Base-by-base conservation (phyloP, 2,113 vertebrate species). In the Bos indicus region DNA sequence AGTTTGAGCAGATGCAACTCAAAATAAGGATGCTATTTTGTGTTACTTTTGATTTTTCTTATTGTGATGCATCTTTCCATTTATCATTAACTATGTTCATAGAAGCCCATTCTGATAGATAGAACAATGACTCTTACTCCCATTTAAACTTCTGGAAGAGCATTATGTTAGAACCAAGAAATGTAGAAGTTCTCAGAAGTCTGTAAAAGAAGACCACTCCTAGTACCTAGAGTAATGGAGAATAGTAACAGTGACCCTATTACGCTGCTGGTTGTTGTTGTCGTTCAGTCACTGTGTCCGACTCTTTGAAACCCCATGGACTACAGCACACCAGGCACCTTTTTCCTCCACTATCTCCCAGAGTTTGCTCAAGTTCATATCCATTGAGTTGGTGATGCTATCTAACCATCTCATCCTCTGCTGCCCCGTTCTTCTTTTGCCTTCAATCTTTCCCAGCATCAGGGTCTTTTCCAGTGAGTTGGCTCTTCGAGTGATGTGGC, bases 11-110 rank as follows among this genome's bases (percentile, higher is more conserved):
- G 10, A 36, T 59, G 1, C 56, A 54, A 86, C 30, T 95, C 48
- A 93, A 60, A 84, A 23, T 90, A 92, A 67, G 30, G 1, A 81
- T 81, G 36, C 10, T 85, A 9, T 88, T 87, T 97, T 90, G 21
- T 54, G 57, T 92, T 98, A 52, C 28, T 90, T 96, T n/a, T 94
- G 28, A 71, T 97, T 96, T 82, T 33, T 93, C 86, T 85, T 87
- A 67, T 83, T 95, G 62, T 77, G 77, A 88, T 51, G 0, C n/a
- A 85, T 92, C 15, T 97, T 95, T 92, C 40, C 74, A 46, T 92
- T 90, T 97, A 77, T 92, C 54, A 88, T 93, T 96, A 96, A 91
- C 62, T 88, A 0, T 62, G 23, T 92, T 92, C 64, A 90, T 7
- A 94, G 30, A 28, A 87, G 33, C 87, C 30, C 36, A 84, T 96